A percentile compares a stretch with the other conserved stretches of the same genome.
Evolutionary conservation across 1,140 invertebrate genomes (phyloP).

Genomic region (Cyphomyrmex costatus): DNA sequence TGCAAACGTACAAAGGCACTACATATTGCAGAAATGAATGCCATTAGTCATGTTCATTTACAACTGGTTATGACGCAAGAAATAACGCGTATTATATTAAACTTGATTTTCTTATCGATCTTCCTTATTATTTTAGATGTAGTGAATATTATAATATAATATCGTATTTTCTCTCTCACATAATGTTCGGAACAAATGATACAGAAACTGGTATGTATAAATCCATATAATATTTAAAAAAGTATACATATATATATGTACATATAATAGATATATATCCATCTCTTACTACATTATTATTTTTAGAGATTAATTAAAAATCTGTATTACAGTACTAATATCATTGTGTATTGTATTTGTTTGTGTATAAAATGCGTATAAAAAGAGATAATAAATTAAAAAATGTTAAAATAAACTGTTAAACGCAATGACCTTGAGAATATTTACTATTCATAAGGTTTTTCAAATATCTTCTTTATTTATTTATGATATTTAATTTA

Average conservation of each 20-base stretch:
- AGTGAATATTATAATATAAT: neutral
- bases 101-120: slow-evolving; percentile 4
- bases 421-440: neutral
- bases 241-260: no score
- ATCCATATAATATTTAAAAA: neutral
- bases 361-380: no score
- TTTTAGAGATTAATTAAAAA: neutral
- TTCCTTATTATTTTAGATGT: neutral
- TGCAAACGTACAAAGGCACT: neutral
- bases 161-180: no score
- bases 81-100: slow-evolving; percentile 31
- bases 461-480: neutral
- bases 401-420: neutral
- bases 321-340: neutral
- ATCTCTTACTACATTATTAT: slow-evolving; percentile 11
- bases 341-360: neutral
- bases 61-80: neutral
- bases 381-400: neutral
- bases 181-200: neutral
- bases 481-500: neutral
- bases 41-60: neutral
- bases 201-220: neutral
- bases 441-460: neutral
- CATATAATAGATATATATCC: neutral
- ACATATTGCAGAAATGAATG: slow-evolving; percentile 14